Percentiles rank a stretch among this genome's conserved stretches.
Evolutionary conservation across 1,140 invertebrate species (phyloP).

Genomic region (Zophobas atratus): DNA sequence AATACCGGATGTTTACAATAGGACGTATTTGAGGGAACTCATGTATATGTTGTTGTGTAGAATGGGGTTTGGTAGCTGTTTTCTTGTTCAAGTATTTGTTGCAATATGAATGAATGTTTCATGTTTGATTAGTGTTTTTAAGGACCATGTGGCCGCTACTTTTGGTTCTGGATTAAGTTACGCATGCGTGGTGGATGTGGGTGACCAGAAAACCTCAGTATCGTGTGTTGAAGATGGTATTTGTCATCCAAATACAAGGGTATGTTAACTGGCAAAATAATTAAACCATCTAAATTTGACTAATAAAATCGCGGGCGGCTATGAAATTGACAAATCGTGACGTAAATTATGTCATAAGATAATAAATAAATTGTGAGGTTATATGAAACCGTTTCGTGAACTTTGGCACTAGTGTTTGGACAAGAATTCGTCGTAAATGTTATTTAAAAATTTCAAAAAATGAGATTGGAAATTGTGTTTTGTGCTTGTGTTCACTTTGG

Average conservation of each 20-base stretch:
- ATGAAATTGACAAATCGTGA: too few relatives aligned
- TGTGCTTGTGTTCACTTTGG: too few relatives aligned
- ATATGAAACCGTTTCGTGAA: too few relatives aligned
- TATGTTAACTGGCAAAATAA: constrained; percentile 61
- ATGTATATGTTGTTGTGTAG: constrained; percentile 85
- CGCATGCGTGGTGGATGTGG: constrained; percentile 96
- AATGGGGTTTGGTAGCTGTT: constrained; percentile 92
- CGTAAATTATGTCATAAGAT: too few relatives aligned
- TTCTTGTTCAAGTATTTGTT: constrained; percentile 82
- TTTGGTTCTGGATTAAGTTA: constrained; percentile 94
- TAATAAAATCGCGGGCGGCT: neutral
- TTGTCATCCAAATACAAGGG: constrained; percentile 89
- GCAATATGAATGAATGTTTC: neutral
- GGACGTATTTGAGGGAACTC: constrained; percentile 89
- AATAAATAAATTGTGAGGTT: too few relatives aligned
- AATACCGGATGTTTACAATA: constrained; percentile 93
- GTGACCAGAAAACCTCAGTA: constrained; percentile 95
- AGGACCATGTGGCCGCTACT: constrained; percentile 94
- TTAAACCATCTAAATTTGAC: neutral
- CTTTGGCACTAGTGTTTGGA: too few relatives aligned
- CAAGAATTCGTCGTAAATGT: too few relatives aligned
- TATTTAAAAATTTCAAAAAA: too few relatives aligned
- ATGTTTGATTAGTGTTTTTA: constrained; percentile 46
- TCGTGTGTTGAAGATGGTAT: constrained; percentile 98
- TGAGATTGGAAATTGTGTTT: too few relatives aligned